Conservation (phyloP, 2,888 invertebrate species). For the Tromatobia lineatoria region DNA sequence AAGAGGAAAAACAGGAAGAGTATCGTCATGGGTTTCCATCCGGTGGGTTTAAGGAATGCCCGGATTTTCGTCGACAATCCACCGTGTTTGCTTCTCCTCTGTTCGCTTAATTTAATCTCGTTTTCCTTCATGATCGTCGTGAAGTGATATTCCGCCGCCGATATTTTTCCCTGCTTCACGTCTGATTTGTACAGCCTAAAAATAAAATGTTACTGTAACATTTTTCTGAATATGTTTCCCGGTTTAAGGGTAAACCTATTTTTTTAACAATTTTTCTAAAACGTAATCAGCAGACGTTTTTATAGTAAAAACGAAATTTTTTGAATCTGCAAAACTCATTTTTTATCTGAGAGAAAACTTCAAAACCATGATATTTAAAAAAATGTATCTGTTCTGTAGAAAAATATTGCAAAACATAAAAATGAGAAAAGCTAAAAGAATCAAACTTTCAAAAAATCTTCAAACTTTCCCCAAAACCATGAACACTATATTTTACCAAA, state of each 20-base stretch:
- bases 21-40: constrained; percentile 87
- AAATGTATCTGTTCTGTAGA: no score
- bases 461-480: background rate
- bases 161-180: constrained; percentile 74
- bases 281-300: no score
- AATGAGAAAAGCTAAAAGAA: background rate
- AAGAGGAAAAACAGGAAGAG: constrained; percentile 87
- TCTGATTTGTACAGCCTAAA: constrained; percentile 80
- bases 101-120: constrained; percentile 85
- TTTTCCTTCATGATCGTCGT: constrained; percentile 87
- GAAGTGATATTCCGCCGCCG: constrained; percentile 86
- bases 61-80: constrained; percentile 82
- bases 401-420: no score
- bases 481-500: no score
- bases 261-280: no score
- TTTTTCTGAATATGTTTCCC: background rate
- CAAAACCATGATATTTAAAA: no score
- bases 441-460: background rate
- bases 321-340: no score
- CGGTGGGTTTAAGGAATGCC: constrained; percentile 87
- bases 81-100: constrained; percentile 82
- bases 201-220: background rate
- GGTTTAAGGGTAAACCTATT: no score
- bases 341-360: no score
- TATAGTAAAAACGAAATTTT: no score